Base-by-base conservation (phyloP, 2,113 vertebrate species). In the Talpa occidentalis region DNA sequence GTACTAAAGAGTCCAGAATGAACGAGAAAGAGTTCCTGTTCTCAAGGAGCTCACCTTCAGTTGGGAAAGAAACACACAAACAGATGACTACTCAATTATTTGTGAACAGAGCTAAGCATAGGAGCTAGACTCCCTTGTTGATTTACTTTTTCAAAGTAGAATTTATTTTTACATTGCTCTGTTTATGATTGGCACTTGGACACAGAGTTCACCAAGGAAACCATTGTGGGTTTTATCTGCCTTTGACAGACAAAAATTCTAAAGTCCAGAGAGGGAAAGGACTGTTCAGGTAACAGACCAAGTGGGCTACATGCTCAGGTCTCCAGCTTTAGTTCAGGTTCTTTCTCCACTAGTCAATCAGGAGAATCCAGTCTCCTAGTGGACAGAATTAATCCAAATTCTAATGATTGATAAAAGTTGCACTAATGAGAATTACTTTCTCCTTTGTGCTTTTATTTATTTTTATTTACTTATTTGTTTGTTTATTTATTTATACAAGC, bases 241-340 rank as follows among this genome's bases (percentile, higher is more conserved):
- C 62, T 77, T 37, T 12, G 44, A n/a, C 52, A 70, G 16, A 4
- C 6, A 12, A 15, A 64, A n/a, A 21, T 11, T 32, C 21, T 19
- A 22, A 19, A 17, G 12, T 81, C 47, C 10, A 10, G 44, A 62
- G 17, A 69, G 17, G 77, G 73, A 11, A 32, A 60, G 54, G 40
- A 6, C 32, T 40, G 15, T 28, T 69, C 1, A 6, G 32, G 12
- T 28, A 30, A 37, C 32, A 85, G 40, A 40, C 21, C 12, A 54
- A 3, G 26, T 1, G 30, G 21, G 16, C 6, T 30, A 40, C 32
- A 10, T 22, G 14, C 30, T 24, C 42, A 0, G 11, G 2, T 30
- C 22, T 73, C 32, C 37, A 76, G 40, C 28, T 54, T 40, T 56
- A 60, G 16, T 17, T 37, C 28, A 24, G 69, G 4, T 62, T 52